Conservation (phyloP, 2,797 vertebrate species). For the Merluccius polli region DNA sequence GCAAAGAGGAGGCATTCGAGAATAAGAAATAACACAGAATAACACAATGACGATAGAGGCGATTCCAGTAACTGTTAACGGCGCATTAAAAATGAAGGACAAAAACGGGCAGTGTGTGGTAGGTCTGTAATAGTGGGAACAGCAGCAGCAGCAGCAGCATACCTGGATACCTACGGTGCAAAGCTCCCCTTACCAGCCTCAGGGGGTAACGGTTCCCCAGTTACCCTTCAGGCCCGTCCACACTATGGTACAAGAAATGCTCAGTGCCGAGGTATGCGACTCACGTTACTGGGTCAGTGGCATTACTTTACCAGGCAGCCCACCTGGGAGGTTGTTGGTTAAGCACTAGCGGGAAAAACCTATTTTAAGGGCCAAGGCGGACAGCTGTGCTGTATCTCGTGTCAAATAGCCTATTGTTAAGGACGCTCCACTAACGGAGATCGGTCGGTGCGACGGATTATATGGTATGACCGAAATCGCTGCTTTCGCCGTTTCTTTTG, state of each 20-base stretch:
- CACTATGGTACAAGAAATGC: constrained; percentile 30
- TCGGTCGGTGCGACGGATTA: background rate
- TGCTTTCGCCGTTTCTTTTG: background rate
- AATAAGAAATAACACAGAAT: too few species aligned
- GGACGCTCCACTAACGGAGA: background rate
- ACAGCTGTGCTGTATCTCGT: constrained; percentile 17
- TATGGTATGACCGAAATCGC: background rate
- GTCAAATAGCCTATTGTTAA: constrained; percentile 3
- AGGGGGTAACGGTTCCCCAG: constrained; percentile 23
- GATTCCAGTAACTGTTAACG: too few species aligned
- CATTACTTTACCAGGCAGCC: constrained; percentile 54
- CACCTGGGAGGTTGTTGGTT: constrained; percentile 48
- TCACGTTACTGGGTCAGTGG: constrained; percentile 64
- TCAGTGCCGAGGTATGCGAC: constrained; percentile 40
- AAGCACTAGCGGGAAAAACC: constrained; percentile 50
- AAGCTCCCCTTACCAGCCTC: constrained; percentile 43
- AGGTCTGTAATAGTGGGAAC: background rate
- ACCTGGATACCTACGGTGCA: constrained; percentile 43
- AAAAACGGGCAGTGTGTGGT: background rate
- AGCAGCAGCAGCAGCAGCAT: background rate
- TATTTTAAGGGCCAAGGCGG: constrained; percentile 48
- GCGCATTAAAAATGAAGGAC: too few species aligned
- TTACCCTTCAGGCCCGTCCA: constrained; percentile 33
- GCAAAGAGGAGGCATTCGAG: too few species aligned
- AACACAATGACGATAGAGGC: too few species aligned